A percentile compares a stretch with the other conserved stretches of the same genome.
Evolutionary conservation across 2,797 vertebrate genomes (phyloP).

Genomic region (Trachurus trachurus): DNA sequence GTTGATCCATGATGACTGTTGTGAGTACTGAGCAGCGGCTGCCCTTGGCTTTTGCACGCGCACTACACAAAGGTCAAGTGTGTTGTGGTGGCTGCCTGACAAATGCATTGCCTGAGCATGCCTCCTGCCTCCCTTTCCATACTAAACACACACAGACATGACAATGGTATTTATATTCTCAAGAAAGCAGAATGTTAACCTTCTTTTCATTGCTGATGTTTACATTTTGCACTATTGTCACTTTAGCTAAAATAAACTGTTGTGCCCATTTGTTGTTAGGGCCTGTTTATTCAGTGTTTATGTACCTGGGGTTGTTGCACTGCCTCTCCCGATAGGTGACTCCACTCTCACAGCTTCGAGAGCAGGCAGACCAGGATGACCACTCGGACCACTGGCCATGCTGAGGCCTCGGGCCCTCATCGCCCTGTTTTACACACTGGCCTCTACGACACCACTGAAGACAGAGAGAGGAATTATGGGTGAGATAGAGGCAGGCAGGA

Average conservation of each 20-base stretch:
- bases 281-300: neutral
- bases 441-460: constrained; percentile 93
- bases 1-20: too few relatives aligned
- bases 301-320: constrained; percentile 90
- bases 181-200: neutral
- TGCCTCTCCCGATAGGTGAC: constrained; percentile 90
- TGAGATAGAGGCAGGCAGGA: neutral
- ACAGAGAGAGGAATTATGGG: constrained; percentile 23
- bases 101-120: neutral
- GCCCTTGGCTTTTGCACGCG: constrained; percentile 28
- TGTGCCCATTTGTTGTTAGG: neutral
- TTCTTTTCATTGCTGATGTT: too few relatives aligned
- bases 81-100: constrained; percentile 5
- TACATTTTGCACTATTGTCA: neutral
- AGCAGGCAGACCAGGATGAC: constrained; percentile 91
- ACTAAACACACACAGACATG: neutral
- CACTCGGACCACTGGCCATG: constrained; percentile 92
- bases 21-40: too few relatives aligned
- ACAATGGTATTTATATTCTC: neutral
- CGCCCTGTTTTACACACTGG: constrained; percentile 92
- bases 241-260: neutral
- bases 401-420: constrained; percentile 88
- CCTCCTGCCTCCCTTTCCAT: neutral
- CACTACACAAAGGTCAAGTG: constrained; percentile 47
- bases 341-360: constrained; percentile 91